Percentiles rank a stretch among this genome's conserved stretches.
Evolutionary conservation across 2,797 vertebrate species (phyloP).

Genomic region (Gorsachius magnificus): DNA sequence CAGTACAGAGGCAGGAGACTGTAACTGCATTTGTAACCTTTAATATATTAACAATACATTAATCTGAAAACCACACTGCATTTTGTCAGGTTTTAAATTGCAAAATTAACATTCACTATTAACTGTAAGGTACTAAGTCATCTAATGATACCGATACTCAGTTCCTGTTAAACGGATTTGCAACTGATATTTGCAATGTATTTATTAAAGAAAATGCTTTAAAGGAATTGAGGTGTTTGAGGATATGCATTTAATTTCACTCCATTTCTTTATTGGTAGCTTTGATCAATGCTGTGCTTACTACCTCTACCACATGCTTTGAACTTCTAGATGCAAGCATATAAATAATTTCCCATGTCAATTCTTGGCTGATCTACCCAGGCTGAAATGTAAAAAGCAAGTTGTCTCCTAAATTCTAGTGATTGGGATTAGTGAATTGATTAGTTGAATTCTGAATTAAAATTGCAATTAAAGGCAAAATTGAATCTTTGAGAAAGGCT

Average conservation of each 20-base stretch:
- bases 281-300: conserved; percentile 27
- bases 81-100: neutral
- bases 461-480: conserved; percentile 36
- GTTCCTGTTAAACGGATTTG: neutral
- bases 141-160: neutral
- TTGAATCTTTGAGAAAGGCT: neutral
- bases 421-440: conserved; percentile 29
- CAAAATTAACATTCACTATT: neutral
- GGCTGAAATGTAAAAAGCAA: neutral
- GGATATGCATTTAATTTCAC: neutral
- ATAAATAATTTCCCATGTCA: conserved; percentile 36
- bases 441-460: conserved; percentile 57
- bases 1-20: neutral
- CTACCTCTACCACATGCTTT: conserved; percentile 9
- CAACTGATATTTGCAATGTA: neutral
- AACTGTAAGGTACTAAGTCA: neutral
- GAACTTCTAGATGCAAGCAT: neutral
- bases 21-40: neutral
- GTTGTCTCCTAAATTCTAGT: conserved; percentile 8
- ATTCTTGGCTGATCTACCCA: neutral
- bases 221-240: neutral
- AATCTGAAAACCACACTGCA: neutral
- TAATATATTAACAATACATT: neutral
- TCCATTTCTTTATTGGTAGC: neutral
- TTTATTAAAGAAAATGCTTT: neutral